A percentile compares a stretch with the other conserved stretches of the same genome.
phyloP scores from a whole-genome alignment of 2,888 invertebrate species.

The Syritta pipiens region DNA sequence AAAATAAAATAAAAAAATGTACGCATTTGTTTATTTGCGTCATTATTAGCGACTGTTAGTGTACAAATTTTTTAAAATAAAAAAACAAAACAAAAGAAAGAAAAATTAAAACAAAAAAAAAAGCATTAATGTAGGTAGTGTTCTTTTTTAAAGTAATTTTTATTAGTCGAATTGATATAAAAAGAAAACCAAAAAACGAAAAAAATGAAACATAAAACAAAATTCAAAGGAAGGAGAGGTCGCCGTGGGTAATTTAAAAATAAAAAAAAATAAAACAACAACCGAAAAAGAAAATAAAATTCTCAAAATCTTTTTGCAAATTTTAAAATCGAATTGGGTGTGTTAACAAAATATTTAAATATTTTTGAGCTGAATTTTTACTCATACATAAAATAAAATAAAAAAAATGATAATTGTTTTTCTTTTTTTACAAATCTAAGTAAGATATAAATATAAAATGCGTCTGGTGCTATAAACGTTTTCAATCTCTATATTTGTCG shows the following conservation, averaged over 20 bases:
- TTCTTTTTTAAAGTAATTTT: slow-evolving; percentile 69
- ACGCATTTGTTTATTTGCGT: slow-evolving; percentile 69
- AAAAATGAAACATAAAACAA: slow-evolving; percentile 21
- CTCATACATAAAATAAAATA: slow-evolving; percentile 13
- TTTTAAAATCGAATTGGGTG: slow-evolving; percentile 27
- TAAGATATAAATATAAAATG: slow-evolving; percentile 27
- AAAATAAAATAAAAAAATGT: too few relatives aligned
- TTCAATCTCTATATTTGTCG: slow-evolving; percentile 60
- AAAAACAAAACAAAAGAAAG: slow-evolving; percentile 36
- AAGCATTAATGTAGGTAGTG: slow-evolving; percentile 64
- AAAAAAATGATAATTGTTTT: background rate
- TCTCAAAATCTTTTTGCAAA: slow-evolving; percentile 28
- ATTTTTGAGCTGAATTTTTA: slow-evolving; percentile 64
- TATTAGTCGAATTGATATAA: slow-evolving; percentile 67
- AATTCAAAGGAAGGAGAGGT: slow-evolving; percentile 62
- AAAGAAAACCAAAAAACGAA: slow-evolving; percentile 2
- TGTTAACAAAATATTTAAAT: slow-evolving; percentile 36
- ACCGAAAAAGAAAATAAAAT: too few relatives aligned
- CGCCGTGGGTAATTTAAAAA: slow-evolving; percentile 46
- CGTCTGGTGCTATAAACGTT: slow-evolving; percentile 64
- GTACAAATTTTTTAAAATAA: slow-evolving; percentile 69
- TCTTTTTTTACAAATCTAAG: background rate
- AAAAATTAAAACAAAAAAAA: slow-evolving; percentile 8
- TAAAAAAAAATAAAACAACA: slow-evolving; percentile 1
- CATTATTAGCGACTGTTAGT: slow-evolving; percentile 69